Evolutionary conservation across 2,888 invertebrate genomes (phyloP).

Genomic region (Tryphoninae sp.): DNA sequence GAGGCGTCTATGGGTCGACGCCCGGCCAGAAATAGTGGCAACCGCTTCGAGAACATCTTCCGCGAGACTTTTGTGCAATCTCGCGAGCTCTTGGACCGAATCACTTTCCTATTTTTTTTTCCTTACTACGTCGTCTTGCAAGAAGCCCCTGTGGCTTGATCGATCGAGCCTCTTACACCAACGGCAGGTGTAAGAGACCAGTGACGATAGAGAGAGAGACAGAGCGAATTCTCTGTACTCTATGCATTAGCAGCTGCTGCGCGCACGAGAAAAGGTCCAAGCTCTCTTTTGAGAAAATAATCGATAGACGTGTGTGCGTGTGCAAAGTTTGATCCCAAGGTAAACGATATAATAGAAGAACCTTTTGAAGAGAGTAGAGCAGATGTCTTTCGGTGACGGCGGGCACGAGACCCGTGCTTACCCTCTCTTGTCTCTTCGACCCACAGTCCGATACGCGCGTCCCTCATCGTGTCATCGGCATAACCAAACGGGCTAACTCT

Average conservation of each 20-base stretch:
- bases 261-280: background rate
- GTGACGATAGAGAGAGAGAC: conserved; percentile 28
- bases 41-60: conserved; percentile 75
- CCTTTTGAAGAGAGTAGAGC: conserved; percentile 68
- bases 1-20: conserved; percentile 80
- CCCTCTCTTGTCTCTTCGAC: conserved; percentile 2
- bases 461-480: conserved; percentile 49
- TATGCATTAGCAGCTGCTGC: conserved; percentile 49
- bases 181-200: conserved; percentile 67
- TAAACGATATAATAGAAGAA: conserved; percentile 76
- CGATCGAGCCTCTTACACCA: conserved; percentile 30
- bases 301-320: conserved; percentile 29
- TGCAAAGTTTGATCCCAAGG: conserved; percentile 66
- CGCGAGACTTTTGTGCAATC: conserved; percentile 32
- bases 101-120: conserved; percentile 6
- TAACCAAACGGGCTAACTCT: background rate
- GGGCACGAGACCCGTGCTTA: conserved; percentile 47
- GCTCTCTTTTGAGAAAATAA: conserved; percentile 43
- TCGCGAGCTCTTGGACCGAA: background rate
- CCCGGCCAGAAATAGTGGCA: conserved; percentile 78
- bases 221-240: conserved; percentile 11
- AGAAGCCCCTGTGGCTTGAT: background rate
- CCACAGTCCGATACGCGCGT: conserved; percentile 74
- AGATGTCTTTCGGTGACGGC: conserved; percentile 58
- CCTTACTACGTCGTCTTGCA: conserved; percentile 16